Evolutionary conservation across 1,140 invertebrate species (phyloP), one percentile per base, ranked within the genome.

Genomic region (Leptopilina boulardi): DNA sequence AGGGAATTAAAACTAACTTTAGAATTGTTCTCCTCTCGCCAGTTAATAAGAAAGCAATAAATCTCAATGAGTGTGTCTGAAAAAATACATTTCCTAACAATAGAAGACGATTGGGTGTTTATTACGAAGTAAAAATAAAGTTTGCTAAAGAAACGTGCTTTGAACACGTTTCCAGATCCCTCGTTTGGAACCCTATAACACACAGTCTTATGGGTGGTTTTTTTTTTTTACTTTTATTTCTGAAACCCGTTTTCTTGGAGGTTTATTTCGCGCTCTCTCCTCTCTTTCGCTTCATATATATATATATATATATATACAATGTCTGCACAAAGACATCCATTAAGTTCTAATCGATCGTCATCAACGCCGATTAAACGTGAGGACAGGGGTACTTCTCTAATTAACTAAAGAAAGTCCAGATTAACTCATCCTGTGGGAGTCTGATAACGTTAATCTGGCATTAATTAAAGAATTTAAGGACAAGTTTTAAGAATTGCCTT

Each of bases 251-350:
- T 66, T 26, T 66, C 59, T 66, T 66, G 26, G 23, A 66, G 26
- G 26, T 34, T 66, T 23, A 15, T 23, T 23, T 34, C 11, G 26
- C 26, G 13, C 23, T 66, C 26, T 66, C 59, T 30, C 59, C 59
- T 8, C 15, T 23, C 13, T n/a, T n/a, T n/a, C n/a, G n/a, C n/a
- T n/a, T n/a, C n/a, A n/a, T n/a, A n/a, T n/a, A n/a, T n/a, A n/a
- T n/a, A n/a, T n/a, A n/a, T n/a, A n/a, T n/a, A n/a, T n/a, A 15
- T 15, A 26, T 30, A 66, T 30, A 66, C 59, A 66, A 66, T 34
- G 59, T 66, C 59, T 66, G 59, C 59, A n/a, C 59, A 66, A 30
- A 66, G 59, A 66, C 59, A 66, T 66, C 26, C 59, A 66, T 66
- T 66, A 66, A 66, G 59, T 13, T 13, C 26, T 66, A 66, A 66